A percentile compares a stretch with the other conserved stretches of the same genome.
These are phyloP conservation scores for Patella caerulea DNA, from an alignment of 2,888 invertebrate genomes.

Conservation along the genomic window DNA sequence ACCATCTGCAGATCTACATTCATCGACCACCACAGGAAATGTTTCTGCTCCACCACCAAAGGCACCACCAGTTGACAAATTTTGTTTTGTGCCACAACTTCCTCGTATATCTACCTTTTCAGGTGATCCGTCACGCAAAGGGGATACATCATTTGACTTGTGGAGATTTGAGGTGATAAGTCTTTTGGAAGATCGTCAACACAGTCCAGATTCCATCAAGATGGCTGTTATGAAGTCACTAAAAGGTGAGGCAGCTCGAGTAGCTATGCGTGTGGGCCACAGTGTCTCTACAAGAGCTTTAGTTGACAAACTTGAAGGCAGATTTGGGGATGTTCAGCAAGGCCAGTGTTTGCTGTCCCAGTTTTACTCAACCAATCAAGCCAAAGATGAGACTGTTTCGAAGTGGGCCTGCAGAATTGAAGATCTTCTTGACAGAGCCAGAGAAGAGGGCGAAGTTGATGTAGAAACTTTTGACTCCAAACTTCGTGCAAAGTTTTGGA, in stretches of 20 bases:
- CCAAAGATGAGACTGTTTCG: background rate
- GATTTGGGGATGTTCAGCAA: background rate
- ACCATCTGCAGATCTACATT: background rate
- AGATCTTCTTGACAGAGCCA: background rate
- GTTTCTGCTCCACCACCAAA: background rate
- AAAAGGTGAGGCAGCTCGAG: background rate
- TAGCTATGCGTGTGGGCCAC: background rate
- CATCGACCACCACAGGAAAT: background rate
- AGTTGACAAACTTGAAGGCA: background rate
- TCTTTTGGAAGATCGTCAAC: background rate
- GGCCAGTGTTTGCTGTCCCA: background rate
- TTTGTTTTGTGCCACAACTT: background rate
- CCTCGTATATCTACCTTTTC: background rate
- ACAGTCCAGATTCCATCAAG: background rate
- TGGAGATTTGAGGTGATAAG: background rate
- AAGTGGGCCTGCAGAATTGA: background rate
- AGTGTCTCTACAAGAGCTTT: background rate
- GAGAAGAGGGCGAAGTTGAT: background rate
- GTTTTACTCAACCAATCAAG: background rate
- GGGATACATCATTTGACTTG: background rate
- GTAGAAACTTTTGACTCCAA: background rate
- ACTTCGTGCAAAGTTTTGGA: background rate
- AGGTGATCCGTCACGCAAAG: background rate
- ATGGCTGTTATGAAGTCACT: background rate
- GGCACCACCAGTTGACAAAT: background rate